Evolutionary conservation across 2,113 vertebrate genomes (phyloP), one percentile per base, ranked within the genome.

Genomic region (Capricornis sumatraensis): DNA sequence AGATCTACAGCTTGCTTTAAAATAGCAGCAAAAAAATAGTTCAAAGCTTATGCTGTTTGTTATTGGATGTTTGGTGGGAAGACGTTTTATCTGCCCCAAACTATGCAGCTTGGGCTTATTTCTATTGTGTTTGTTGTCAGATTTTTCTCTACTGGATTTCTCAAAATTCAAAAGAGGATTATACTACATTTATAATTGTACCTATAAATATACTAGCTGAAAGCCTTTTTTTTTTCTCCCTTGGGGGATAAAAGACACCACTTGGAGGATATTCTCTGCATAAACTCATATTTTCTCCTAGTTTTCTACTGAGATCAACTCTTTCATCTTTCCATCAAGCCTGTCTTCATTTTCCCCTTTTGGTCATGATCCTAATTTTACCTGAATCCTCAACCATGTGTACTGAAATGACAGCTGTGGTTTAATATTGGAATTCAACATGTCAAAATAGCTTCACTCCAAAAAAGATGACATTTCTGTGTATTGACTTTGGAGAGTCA

Each of bases 391-490:
- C 58, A 4, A 6, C 21, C 36, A 15, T 16, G 17, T 43, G 50
- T 81, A 6, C 30, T 89, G 13, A 96, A 95, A 60, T 85, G 86
- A 89, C 92, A 98, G 83, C 83, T 64, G 12, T 76, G 43, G 43
- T 45, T 96, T 90, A 87, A 64, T 50, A 79, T 60, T 95, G 89
- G 28, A 82, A 90, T 97, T 97, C 87, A 96, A 90, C 85, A 40
- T 2, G 62, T n/a, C 52, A 15, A 97, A 86, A 40, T 4, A 89
- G 83, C 50, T 40, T 74, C 76, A 1, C 0, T 0, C 33, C 91
- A 60, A 95, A 97, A 58, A 55, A 96, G 96, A 86, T 71, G 88
- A 93, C 89, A 62, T 96, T 81, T 91, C 36, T 53, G 21, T 40
- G 82, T 89, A 55, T 12, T 60, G 93, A 85, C 91, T 95, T 95